Conservation (phyloP, 92 coral and sea anemone species). For the Umimayanthus kanabou region DNA sequence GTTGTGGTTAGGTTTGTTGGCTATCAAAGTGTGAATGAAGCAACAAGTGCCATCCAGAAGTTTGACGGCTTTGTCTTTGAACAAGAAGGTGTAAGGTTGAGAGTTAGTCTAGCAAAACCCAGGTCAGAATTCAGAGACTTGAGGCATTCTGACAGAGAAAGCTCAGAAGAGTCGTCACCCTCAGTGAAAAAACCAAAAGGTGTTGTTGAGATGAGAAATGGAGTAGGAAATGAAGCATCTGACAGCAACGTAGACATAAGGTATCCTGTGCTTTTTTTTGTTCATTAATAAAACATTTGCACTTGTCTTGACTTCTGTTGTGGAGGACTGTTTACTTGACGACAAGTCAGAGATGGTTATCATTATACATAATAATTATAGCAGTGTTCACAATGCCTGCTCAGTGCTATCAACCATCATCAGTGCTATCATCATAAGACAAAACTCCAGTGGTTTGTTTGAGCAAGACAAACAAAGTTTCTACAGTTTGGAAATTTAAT, state of each 20-base stretch:
- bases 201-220: background rate
- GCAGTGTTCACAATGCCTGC: too few relatives aligned
- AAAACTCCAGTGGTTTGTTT: too few relatives aligned
- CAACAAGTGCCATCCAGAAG: constrained; percentile 20
- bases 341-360: too few relatives aligned
- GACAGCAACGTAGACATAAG: constrained; percentile 12
- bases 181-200: background rate
- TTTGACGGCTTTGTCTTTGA: constrained; percentile 42
- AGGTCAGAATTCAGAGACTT: background rate
- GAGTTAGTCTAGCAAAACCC: constrained; percentile 26
- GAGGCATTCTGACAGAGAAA: background rate
- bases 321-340: background rate
- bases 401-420: too few relatives aligned
- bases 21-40: constrained; percentile 20
- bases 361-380: too few relatives aligned
- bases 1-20: constrained; percentile 25
- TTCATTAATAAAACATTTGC: background rate
- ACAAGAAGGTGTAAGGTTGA: constrained; percentile 16
- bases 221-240: background rate
- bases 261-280: background rate
- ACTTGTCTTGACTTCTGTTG: background rate
- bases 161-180: background rate
- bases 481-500: too few relatives aligned
- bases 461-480: too few relatives aligned
- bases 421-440: too few relatives aligned